These are phyloP conservation scores for Bembecia ichneumoniformis DNA, from an alignment of 2,888 invertebrate genomes.

Conservation along the genomic window DNA sequence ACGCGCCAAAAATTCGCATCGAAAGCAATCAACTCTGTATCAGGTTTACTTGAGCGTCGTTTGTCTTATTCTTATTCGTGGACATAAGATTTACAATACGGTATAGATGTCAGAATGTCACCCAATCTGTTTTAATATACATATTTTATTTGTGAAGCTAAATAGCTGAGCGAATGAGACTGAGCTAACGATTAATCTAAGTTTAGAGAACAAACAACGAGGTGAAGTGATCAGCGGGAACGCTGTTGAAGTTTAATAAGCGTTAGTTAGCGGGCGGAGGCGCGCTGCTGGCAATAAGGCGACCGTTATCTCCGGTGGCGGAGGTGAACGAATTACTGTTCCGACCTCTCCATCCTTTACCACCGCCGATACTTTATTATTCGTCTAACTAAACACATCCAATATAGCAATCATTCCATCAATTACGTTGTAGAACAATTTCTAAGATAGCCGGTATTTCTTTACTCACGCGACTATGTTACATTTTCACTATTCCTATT, in stretches of 20 bases:
- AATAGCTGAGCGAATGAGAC: conserved; percentile 41
- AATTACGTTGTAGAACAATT: conserved; percentile 23
- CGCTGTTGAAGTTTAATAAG: conserved; percentile 71
- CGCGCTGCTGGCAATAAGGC: conserved; percentile 57
- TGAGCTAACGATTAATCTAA: conserved; percentile 65
- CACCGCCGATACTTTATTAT: conserved; percentile 20
- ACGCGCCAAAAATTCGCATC: no score
- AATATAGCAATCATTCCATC: conserved; percentile 23
- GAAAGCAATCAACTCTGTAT: no score
- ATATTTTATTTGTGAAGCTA: conserved; percentile 24
- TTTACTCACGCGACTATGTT: no score
- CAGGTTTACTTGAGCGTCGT: no score
- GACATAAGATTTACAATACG: no score
- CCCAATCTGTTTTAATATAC: no score
- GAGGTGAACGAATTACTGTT: conserved; percentile 42
- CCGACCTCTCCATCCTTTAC: conserved; percentile 10
- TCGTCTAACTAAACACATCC: conserved; percentile 19
- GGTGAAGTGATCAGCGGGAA: conserved; percentile 68
- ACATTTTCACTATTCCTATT: no score
- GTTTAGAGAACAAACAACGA: conserved; percentile 68
- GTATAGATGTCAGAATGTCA: no score
- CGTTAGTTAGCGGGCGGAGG: conserved; percentile 59
- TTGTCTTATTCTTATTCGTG: no score
- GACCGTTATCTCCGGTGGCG: conserved; percentile 59
- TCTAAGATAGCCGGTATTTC: no score